A percentile compares a stretch with the other conserved stretches of the same genome.
Conservation (phyloP, 1,140 invertebrate genomes). For the Pachyrhynchus sulphureomaculatus region DNA sequence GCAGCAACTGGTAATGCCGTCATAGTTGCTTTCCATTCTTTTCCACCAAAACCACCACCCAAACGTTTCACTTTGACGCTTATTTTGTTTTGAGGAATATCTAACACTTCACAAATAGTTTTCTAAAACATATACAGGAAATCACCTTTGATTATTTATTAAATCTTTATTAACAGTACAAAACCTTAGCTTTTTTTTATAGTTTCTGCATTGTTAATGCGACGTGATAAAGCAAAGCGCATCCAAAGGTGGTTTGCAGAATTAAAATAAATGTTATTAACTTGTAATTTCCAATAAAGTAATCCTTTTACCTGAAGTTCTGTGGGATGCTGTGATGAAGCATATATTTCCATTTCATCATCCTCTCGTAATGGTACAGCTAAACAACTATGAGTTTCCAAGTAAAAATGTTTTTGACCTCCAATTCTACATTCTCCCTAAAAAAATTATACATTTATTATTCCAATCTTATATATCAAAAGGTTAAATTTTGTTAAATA, state of each 20-base stretch:
- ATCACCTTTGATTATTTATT: too few relatives aligned
- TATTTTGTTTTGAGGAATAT: constrained; percentile 75
- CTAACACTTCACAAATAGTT: constrained; percentile 68
- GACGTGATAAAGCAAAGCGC: not conserved
- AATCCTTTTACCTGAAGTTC: constrained; percentile 62
- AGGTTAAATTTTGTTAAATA: not conserved
- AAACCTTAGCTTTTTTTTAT: not conserved
- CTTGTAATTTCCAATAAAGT: too few relatives aligned
- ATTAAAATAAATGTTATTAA: too few relatives aligned
- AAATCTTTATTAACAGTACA: too few relatives aligned
- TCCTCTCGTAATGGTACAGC: constrained; percentile 76
- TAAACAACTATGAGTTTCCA: constrained; percentile 79
- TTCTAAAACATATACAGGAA: constrained; percentile 63
- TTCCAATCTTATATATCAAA: not conserved
- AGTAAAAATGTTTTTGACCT: constrained; percentile 95
- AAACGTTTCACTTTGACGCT: constrained; percentile 78
- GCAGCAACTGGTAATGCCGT: constrained; percentile 66
- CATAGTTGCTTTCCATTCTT: constrained; percentile 73
- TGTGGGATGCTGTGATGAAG: constrained; percentile 78
- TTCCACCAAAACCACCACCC: constrained; percentile 95
- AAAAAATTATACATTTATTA: constrained; percentile 51
- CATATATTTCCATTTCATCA: constrained; percentile 82
- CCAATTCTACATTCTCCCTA: constrained; percentile 78
- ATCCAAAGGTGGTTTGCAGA: too few relatives aligned
- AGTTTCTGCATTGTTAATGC: not conserved